These are phyloP conservation scores for Pedetes capensis DNA, from an alignment of 2,113 vertebrate species.

Conservation along the genomic window DNA sequence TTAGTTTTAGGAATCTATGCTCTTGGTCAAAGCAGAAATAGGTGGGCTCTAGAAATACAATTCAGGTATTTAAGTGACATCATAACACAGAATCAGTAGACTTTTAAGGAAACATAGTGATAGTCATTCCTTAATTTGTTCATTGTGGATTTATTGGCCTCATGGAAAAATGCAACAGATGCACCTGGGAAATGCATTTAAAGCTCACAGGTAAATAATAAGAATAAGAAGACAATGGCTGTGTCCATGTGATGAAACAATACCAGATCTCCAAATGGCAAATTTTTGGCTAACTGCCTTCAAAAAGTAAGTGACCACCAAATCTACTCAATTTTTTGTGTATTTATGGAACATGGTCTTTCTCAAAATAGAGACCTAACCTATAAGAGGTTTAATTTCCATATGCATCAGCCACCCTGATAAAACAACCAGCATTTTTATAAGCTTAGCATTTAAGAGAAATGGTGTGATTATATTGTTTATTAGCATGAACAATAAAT, in stretches of 20 bases:
- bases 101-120: background rate
- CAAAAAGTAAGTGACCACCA: too few relatives aligned
- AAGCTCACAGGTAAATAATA: background rate
- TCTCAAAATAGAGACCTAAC: background rate
- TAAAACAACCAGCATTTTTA: background rate
- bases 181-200: background rate
- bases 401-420: background rate
- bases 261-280: background rate
- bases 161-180: background rate
- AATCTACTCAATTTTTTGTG: background rate
- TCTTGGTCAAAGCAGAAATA: slow-evolving; percentile 1
- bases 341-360: background rate
- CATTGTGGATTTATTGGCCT: background rate
- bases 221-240: background rate
- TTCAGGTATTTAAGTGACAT: background rate
- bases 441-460: background rate
- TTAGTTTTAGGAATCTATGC: slow-evolving; percentile 35
- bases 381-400: background rate
- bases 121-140: background rate
- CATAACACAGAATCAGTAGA: background rate
- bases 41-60: background rate
- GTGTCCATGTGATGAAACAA: background rate
- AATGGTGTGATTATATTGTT: background rate
- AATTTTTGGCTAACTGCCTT: background rate
- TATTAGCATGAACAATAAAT: background rate